Evolutionary conservation across 2,888 invertebrate species (phyloP).

Genomic region (Sesia bembeciformis): DNA sequence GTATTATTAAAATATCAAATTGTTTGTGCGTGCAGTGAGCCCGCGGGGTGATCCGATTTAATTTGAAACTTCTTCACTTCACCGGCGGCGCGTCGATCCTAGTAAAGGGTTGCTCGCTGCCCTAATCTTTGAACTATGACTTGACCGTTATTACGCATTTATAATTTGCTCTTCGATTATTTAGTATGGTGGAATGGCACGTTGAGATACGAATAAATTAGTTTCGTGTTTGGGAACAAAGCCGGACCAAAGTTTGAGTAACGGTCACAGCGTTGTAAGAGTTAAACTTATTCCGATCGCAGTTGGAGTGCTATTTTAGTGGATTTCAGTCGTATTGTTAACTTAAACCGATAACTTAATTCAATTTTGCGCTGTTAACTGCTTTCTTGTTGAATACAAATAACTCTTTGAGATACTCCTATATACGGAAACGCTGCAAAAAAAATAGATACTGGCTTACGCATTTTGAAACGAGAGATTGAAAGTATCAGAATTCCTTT

Average conservation of each 20-base stretch:
- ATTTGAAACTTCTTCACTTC: conserved; percentile 61
- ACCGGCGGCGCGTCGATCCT: conserved; percentile 22
- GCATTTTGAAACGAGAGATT: too few species aligned
- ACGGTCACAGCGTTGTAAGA: conserved; percentile 65
- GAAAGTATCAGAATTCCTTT: too few species aligned
- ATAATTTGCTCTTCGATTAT: conserved; percentile 73
- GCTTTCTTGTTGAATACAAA: too few species aligned
- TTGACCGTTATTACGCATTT: conserved; percentile 75
- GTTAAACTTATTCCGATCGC: conserved; percentile 18
- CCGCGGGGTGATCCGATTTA: conserved; percentile 45
- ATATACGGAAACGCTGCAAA: too few species aligned
- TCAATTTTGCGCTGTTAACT: too few species aligned
- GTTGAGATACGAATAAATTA: conserved; percentile 70
- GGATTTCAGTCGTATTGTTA: background rate
- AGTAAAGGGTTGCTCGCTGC: conserved; percentile 65
- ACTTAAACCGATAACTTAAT: background rate
- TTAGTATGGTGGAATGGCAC: conserved; percentile 58
- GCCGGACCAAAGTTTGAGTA: conserved; percentile 63
- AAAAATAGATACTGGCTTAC: too few species aligned
- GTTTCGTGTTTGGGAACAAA: conserved; percentile 71
- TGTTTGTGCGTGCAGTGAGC: conserved; percentile 47
- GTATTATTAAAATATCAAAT: conserved; percentile 52
- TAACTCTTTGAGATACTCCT: too few species aligned
- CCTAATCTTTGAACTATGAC: conserved; percentile 75
- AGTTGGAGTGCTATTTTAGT: conserved; percentile 33